Evolutionary conservation across 2,113 vertebrate species (phyloP).

Genomic region (Microtus montanus): DNA sequence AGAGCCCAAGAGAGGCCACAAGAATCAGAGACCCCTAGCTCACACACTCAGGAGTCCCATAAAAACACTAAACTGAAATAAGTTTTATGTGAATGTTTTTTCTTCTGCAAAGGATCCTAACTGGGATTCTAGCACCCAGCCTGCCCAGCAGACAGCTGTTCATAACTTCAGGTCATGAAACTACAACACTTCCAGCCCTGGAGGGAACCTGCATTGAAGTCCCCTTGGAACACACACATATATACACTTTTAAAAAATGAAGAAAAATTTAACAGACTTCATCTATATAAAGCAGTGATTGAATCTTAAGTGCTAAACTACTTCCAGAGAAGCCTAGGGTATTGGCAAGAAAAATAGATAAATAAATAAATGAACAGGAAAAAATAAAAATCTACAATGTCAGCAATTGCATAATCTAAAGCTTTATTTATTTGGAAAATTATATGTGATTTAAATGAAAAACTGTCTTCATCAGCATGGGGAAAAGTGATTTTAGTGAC

Average conservation of each 20-base stretch:
- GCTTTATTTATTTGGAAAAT: constrained; percentile 61
- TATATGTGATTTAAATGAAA: constrained; percentile 50
- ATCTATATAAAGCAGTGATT: background rate
- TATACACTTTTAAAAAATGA: background rate
- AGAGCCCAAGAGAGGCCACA: background rate
- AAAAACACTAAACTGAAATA: background rate
- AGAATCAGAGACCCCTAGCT: background rate
- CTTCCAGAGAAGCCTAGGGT: too few relatives aligned
- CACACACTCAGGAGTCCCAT: background rate
- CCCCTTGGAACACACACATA: background rate
- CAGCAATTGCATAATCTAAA: constrained; percentile 38
- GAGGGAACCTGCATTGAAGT: background rate
- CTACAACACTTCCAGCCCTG: too few relatives aligned
- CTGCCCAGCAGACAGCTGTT: background rate
- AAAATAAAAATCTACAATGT: constrained; percentile 8
- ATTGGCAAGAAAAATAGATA: background rate
- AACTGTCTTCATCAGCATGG: constrained; percentile 70
- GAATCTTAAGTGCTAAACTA: background rate
- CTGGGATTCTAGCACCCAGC: too few relatives aligned
- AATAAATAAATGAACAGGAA: background rate
- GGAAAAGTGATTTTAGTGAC: constrained; percentile 62
- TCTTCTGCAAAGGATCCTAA: too few relatives aligned
- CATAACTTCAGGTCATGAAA: background rate
- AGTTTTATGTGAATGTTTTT: background rate
- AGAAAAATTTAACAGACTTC: background rate